Evolutionary conservation across 2,797 vertebrate genomes (phyloP).

Genomic region (Artibeus jamaicensis): DNA sequence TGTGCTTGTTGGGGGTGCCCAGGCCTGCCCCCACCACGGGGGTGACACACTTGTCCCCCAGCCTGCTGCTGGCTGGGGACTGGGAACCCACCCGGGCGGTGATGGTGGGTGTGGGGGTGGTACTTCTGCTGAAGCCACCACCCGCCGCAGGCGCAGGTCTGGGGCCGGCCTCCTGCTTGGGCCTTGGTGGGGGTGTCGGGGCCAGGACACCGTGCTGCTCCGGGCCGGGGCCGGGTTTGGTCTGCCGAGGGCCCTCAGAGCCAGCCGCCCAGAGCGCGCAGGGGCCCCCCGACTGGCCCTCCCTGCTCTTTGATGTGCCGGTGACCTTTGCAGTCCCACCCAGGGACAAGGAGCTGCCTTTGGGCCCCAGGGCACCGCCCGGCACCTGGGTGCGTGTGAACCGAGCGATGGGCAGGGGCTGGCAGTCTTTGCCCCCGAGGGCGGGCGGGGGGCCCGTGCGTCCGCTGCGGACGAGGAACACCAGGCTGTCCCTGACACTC

Average conservation of each 20-base stretch:
- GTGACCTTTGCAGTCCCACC: constrained; percentile 66
- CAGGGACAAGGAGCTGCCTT: constrained; percentile 76
- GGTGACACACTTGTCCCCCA: constrained; percentile 83
- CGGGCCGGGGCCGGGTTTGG: constrained; percentile 80
- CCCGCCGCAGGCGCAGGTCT: constrained; percentile 76
- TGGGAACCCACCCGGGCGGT: constrained; percentile 78
- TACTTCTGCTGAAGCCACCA: constrained; percentile 81
- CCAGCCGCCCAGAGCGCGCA: constrained; percentile 70
- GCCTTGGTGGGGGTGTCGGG: constrained; percentile 79
- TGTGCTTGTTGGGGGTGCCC: constrained; percentile 87
- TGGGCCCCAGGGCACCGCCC: constrained; percentile 71
- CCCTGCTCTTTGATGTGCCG: constrained; percentile 74
- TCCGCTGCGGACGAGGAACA: constrained; percentile 86
- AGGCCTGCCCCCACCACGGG: constrained; percentile 87
- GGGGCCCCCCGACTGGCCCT: constrained; percentile 51
- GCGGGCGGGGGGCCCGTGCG: constrained; percentile 95
- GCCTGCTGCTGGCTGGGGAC: constrained; percentile 77
- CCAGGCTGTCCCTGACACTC: constrained; percentile 84
- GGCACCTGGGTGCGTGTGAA: constrained; percentile 91
- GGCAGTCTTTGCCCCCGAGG: constrained; percentile 95
- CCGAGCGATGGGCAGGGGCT: constrained; percentile 87
- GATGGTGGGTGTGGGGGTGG: constrained; percentile 74
- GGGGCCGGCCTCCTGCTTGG: constrained; percentile 84
- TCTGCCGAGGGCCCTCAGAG: constrained; percentile 78
- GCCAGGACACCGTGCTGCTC: constrained; percentile 69